phyloP scores from a whole-genome alignment of 2,797 vertebrate genomes.

The Picus viridis region DNA sequence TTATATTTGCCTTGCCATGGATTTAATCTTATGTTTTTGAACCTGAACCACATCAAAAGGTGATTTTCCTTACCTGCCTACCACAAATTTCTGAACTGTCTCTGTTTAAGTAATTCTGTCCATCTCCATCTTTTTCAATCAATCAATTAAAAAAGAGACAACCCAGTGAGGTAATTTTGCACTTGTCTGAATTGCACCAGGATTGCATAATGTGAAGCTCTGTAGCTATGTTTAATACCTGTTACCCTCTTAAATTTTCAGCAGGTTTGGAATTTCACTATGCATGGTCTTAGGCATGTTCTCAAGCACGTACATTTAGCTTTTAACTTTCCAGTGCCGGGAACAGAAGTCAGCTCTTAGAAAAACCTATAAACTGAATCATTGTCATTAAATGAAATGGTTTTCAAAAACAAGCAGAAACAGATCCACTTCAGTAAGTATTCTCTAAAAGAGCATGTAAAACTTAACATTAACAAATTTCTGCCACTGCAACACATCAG shows the following conservation, averaged over 20 bases:
- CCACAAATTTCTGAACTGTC: not conserved
- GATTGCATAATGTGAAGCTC: not conserved
- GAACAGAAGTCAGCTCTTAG: not conserved
- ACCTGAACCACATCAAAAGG: not conserved
- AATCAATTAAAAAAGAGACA: not conserved
- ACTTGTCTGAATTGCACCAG: not conserved
- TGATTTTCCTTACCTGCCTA: constrained; percentile 3
- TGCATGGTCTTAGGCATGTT: fast-evolving
- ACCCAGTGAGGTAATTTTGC: not conserved
- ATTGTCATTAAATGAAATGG: not conserved
- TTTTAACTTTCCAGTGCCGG: not conserved
- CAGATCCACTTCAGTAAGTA: not conserved
- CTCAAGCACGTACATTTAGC: not conserved
- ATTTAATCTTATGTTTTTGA: constrained; percentile 22
- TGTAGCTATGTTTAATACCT: not conserved
- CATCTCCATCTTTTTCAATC: not conserved
- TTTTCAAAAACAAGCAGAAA: not conserved
- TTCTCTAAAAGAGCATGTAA: not conserved
- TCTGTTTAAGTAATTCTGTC: not conserved
- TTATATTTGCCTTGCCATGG: constrained; percentile 12
- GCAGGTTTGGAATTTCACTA: not conserved
- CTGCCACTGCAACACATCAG: not conserved
- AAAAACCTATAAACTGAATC: not conserved
- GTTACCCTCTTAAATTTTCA: not conserved
- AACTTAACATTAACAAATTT: not conserved